Conservation (phyloP, 2,113 vertebrate genomes). For the Octodon degus region DNA sequence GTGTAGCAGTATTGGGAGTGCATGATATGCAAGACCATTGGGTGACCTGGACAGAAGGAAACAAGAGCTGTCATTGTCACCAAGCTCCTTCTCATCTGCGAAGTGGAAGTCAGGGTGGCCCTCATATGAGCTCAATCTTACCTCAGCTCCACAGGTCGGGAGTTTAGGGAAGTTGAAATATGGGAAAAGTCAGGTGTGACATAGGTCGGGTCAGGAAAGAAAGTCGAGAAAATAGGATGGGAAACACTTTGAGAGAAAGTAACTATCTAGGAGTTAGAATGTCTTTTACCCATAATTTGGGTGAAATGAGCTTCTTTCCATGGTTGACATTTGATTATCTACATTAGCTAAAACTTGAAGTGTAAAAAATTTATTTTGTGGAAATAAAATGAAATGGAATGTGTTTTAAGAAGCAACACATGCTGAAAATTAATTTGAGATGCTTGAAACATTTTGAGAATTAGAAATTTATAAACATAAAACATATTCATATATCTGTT, state of each 20-base stretch:
- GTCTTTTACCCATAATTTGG: neutral
- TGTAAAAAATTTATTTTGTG: conserved; percentile 58
- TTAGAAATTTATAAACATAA: conserved; percentile 66
- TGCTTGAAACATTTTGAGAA: conserved; percentile 46
- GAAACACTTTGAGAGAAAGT: neutral
- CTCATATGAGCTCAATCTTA: fast-evolving
- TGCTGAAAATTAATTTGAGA: conserved; percentile 58
- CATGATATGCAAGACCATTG: neutral
- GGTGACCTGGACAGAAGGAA: neutral
- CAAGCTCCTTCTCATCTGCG: neutral
- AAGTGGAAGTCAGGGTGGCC: neutral
- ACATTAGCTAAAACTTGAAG: conserved; percentile 56
- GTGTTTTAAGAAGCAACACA: conserved; percentile 47
- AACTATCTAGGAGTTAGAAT: neutral
- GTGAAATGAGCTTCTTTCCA: conserved; percentile 43
- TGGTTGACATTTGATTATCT: conserved; percentile 27
- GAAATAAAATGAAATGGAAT: conserved; percentile 32
- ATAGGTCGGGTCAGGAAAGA: neutral
- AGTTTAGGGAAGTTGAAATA: neutral
- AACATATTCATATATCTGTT: conserved; percentile 9
- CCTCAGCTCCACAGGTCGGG: neutral
- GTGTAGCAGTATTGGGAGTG: neutral
- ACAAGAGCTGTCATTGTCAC: neutral
- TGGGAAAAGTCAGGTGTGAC: neutral
- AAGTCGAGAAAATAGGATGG: neutral